Evolutionary conservation across 2,113 vertebrate species (phyloP).

Genomic region (Junco hyemalis): DNA sequence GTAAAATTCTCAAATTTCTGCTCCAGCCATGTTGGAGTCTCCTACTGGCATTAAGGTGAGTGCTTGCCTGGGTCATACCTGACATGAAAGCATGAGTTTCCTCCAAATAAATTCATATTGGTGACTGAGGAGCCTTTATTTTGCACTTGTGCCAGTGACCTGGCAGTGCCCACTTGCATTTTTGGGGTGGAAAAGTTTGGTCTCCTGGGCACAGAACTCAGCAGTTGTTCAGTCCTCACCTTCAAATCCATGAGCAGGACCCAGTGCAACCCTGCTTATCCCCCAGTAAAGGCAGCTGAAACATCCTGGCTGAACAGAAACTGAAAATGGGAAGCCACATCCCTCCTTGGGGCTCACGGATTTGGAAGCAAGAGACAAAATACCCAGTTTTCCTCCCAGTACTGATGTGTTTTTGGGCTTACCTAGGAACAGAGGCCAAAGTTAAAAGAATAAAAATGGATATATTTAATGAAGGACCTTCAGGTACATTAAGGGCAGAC

Average conservation of each 20-base stretch:
- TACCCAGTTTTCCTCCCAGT: accelerated
- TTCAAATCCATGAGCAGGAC: neutral
- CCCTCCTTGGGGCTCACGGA: neutral
- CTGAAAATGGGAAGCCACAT: neutral
- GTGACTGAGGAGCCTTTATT: neutral
- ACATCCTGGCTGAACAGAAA: neutral
- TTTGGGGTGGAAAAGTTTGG: neutral
- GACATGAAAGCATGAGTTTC: neutral
- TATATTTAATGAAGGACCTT: neutral
- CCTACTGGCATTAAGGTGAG: neutral
- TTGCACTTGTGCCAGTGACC: neutral
- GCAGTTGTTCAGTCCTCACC: neutral
- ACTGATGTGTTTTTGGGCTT: neutral
- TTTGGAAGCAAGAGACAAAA: neutral
- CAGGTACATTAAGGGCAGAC: neutral
- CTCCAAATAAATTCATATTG: neutral
- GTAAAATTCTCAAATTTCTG: neutral
- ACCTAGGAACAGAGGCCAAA: neutral
- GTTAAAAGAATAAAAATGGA: neutral
- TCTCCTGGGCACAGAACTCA: neutral
- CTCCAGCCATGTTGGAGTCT: neutral
- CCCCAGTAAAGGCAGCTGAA: accelerated
- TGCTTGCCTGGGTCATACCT: neutral
- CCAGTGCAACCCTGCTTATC: neutral
- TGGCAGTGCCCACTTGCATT: neutral